Conservation (phyloP, 2,113 vertebrate species). For the Chloropsis cyanopogon region DNA sequence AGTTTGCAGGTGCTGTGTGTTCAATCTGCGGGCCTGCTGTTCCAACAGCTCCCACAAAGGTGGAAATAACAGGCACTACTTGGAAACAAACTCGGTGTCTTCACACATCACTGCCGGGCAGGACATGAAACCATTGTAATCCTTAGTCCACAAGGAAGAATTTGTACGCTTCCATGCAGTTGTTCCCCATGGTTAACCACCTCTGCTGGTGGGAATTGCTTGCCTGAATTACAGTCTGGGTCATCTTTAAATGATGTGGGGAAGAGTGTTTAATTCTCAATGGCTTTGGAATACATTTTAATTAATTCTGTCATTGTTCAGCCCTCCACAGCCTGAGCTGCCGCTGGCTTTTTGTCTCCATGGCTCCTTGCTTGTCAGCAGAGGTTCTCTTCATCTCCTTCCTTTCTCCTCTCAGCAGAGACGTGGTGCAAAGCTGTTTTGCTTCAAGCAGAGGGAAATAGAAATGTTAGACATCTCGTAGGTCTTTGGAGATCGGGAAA, state of each 20-base stretch:
- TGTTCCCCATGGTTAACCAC: background rate
- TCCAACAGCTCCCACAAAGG: background rate
- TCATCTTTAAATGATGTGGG: background rate
- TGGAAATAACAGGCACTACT: accelerated
- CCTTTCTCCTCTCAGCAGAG: background rate
- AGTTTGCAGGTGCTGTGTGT: background rate
- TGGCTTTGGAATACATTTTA: background rate
- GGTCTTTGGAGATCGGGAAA: background rate
- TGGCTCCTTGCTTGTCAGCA: background rate
- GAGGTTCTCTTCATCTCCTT: background rate
- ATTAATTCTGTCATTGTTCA: background rate
- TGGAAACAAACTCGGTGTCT: background rate
- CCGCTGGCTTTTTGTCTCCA: background rate
- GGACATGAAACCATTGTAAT: background rate
- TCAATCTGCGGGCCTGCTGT: background rate
- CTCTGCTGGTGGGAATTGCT: background rate
- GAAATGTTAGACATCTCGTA: background rate
- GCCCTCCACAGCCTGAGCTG: background rate
- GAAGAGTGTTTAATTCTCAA: background rate
- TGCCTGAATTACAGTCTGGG: background rate
- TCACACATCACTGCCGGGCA: background rate
- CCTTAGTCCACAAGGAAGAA: background rate
- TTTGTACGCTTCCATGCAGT: background rate
- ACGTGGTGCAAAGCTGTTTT: background rate
- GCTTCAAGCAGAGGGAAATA: background rate